Base-by-base conservation (phyloP, 1,140 invertebrate genomes). In the Drosophila pallidifrons region DNA sequence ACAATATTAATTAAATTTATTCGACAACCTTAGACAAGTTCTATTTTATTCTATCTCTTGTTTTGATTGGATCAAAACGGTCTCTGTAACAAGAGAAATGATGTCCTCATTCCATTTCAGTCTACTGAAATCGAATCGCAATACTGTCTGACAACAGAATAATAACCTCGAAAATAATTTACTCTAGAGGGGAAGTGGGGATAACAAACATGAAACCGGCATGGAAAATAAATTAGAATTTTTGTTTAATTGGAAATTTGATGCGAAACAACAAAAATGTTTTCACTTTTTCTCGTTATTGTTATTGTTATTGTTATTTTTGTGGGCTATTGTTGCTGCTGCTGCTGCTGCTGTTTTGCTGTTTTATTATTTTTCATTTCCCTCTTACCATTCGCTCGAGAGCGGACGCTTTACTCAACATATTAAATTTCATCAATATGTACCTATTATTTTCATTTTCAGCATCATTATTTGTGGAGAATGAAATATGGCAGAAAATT, bases 181-280 rank as follows among this genome's bases (percentile, higher is more conserved):
- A 77, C 72, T 77, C 30, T 61, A 25, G 3, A 0, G 20, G 20
- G 20, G 3, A 25, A 25, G 20, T 25, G 20, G 3, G 20, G 20
- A 63, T 5, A 52, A 52, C 20, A 64, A 54, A 41, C 49, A 64
- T 64, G 20, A 64, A 54, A 64, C 61, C 52, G 61, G 35, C 43
- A 69, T 32, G 72, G 28, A 74, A 88, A 65, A 88, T 81, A 85
- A 89, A 89, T 85, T 81, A 83, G 77, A 89, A 89, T 88, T 88
- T 80, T 78, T 81, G 85, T 89, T 89, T 88, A 88, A 88, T 88
- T 88, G 85, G 85, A 90, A 81, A 88, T 89, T 88, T 71, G 85
- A 88, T 85, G 78, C 85, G 59, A 75, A 67, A 75, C 69, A 77
- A 66, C 75, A 74, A 71, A 69, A 74, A 74, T 74, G 41, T 59